These are phyloP conservation scores for Dermolepida albohirtum DNA, from an alignment of 2,888 invertebrate genomes.

Conservation along the genomic window DNA sequence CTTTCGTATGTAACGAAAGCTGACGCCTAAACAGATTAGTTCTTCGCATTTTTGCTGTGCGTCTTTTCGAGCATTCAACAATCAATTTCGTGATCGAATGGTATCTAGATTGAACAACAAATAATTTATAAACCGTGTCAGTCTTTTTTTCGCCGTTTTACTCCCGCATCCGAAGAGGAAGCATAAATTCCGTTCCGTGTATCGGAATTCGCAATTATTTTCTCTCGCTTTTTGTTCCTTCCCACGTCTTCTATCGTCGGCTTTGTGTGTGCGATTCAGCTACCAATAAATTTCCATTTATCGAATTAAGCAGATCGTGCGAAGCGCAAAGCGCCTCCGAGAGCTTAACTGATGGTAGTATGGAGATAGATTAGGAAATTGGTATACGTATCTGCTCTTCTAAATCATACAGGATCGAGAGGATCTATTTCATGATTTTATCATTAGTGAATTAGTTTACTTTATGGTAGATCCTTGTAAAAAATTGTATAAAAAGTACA, in stretches of 20 bases:
- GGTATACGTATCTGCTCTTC: background rate
- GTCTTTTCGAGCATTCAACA: slow-evolving; percentile 29
- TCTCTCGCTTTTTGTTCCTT: slow-evolving; percentile 20
- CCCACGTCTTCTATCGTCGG: background rate
- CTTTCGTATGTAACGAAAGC: no score
- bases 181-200: slow-evolving; percentile 12
- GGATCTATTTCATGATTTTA: no score
- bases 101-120: slow-evolving; percentile 24
- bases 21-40: no score
- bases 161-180: background rate
- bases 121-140: slow-evolving; percentile 32
- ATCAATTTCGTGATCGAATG: slow-evolving; percentile 18
- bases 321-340: slow-evolving; percentile 14
- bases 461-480: no score
- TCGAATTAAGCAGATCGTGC: slow-evolving; percentile 33
- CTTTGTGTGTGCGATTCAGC: slow-evolving; percentile 4
- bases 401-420: no score
- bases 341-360: slow-evolving; percentile 3
- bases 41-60: background rate
- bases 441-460: no score
- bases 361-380: slow-evolving; percentile 27
- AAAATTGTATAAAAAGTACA: no score
- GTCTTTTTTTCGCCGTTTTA: slow-evolving; percentile 2
- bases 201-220: slow-evolving; percentile 38
- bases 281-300: slow-evolving; percentile 35